Percentiles rank a stretch among this genome's conserved stretches.
Conservation (phyloP, 2,113 vertebrate genomes). For the Bucco capensis region DNA sequence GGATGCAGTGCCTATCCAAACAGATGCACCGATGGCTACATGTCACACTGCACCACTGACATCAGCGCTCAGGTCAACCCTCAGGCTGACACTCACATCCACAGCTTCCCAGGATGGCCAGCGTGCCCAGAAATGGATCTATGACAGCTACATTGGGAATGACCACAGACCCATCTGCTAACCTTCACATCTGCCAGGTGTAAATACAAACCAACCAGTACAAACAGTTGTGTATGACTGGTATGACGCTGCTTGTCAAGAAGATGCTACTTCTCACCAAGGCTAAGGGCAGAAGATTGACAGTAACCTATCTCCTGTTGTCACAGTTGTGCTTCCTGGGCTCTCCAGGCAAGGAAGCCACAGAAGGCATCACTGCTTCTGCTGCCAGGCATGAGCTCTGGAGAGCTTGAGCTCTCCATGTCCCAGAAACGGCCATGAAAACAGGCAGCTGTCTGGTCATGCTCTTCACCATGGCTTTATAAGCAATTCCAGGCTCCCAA, state of each 20-base stretch:
- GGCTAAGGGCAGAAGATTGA: background rate
- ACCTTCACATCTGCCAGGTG: background rate
- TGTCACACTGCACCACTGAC: background rate
- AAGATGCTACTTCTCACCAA: background rate
- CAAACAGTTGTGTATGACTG: background rate
- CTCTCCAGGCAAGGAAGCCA: background rate
- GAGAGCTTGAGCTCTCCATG: background rate
- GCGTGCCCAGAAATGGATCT: background rate
- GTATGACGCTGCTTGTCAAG: background rate
- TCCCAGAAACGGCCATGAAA: background rate
- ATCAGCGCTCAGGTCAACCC: background rate
- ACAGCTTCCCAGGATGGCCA: background rate
- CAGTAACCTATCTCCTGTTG: background rate
- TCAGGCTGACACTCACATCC: background rate
- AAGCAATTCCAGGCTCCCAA: background rate
- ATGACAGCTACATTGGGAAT: background rate
- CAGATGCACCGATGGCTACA: background rate
- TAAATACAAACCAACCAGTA: background rate
- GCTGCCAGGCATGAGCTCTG: background rate
- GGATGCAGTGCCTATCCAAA: background rate
- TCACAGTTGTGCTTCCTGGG: background rate
- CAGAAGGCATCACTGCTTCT: background rate
- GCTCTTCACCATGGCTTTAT: background rate
- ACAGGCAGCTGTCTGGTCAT: background rate
- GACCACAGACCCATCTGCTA: background rate